Evolutionary conservation across 1,140 invertebrate genomes (phyloP).

Genomic region (Drosophila cardini): DNA sequence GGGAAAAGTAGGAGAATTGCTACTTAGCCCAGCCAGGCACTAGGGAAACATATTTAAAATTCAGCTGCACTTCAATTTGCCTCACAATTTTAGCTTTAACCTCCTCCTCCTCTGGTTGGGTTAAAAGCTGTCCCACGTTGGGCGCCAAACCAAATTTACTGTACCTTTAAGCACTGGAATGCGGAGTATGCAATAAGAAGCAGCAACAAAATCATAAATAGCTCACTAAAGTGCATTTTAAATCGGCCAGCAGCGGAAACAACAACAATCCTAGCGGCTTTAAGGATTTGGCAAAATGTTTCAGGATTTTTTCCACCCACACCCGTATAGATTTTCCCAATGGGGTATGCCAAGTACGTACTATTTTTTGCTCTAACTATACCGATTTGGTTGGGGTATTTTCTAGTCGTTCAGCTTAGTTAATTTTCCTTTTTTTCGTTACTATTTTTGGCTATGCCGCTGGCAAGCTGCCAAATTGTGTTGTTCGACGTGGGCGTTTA

Average conservation of each 20-base stretch:
- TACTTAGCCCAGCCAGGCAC: background rate
- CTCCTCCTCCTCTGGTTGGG: constrained; percentile 14
- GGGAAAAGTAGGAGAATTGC: no score
- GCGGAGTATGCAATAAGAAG: constrained; percentile 52
- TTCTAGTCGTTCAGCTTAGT: constrained; percentile 25
- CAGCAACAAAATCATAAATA: constrained; percentile 40
- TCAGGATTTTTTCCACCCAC: constrained; percentile 25
- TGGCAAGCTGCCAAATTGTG: constrained; percentile 73
- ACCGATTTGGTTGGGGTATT: constrained; percentile 21
- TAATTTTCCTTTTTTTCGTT: constrained; percentile 41
- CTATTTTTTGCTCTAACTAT: background rate
- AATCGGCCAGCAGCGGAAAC: constrained; percentile 24
- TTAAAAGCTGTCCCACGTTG: constrained; percentile 18
- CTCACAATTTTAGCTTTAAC: constrained; percentile 16
- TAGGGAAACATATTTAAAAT: constrained; percentile 45
- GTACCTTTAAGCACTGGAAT: constrained; percentile 47
- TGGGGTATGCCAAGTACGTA: constrained; percentile 7
- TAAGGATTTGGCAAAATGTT: constrained; percentile 56
- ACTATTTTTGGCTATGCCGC: constrained; percentile 11
- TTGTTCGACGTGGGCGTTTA: constrained; percentile 55
- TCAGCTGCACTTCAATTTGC: constrained; percentile 27
- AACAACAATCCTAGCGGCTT: constrained; percentile 41
- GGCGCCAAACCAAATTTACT: constrained; percentile 45
- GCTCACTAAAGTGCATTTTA: constrained; percentile 54
- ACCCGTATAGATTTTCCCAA: background rate